A percentile compares a stretch with the other conserved stretches of the same genome.
Conservation (phyloP, 2,113 vertebrate species). For the Plotosus lineatus region DNA sequence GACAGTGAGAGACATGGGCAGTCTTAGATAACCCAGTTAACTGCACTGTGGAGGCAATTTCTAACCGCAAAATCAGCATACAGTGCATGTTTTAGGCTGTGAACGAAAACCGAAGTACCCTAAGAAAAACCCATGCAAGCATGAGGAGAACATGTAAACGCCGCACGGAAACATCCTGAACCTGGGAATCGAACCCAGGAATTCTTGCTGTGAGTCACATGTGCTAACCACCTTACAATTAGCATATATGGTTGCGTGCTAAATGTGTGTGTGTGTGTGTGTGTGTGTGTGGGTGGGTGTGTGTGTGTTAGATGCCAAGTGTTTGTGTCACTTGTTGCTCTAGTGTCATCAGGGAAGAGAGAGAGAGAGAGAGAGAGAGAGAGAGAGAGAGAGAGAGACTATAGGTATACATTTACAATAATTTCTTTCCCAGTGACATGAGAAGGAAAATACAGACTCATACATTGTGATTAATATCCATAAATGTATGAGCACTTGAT, state of each 20-base stretch:
- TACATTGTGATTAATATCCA: neutral
- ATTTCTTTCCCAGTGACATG: neutral
- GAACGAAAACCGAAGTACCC: no score
- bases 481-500: neutral
- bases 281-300: neutral
- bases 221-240: no score
- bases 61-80: no score
- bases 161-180: no score
- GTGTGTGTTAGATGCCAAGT: neutral
- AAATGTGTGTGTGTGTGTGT: constrained; percentile 1
- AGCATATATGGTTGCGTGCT: neutral
- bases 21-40: no score
- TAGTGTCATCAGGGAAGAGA: neutral
- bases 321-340: neutral
- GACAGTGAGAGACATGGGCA: no score
- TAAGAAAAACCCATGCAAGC: no score
- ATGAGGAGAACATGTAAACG: no score
- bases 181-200: no score
- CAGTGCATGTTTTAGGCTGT: no score
- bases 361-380: neutral
- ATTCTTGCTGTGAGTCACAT: no score
- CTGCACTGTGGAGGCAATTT: no score
- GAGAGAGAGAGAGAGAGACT: neutral
- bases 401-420: neutral
- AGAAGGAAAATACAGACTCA: neutral